Conservation (phyloP, 2,888 invertebrate genomes). For the Steromphala cineraria region DNA sequence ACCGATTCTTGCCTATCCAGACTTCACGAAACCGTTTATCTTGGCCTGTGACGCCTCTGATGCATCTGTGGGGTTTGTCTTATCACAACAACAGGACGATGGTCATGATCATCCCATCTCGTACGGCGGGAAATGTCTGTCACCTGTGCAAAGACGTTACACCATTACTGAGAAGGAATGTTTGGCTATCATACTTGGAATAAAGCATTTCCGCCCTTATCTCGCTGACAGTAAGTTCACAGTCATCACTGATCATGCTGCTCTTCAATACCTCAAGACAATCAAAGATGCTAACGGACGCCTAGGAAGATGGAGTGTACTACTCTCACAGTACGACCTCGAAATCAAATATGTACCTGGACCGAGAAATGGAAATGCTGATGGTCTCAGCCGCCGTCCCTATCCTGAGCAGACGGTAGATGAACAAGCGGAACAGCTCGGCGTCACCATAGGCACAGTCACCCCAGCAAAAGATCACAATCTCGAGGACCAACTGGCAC, state of each 20-base stretch:
- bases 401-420: background rate
- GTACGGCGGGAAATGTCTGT: conserved; percentile 42
- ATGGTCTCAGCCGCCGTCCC: conserved; percentile 29
- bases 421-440: background rate
- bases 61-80: conserved; percentile 33
- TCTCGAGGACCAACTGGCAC: too few relatives aligned
- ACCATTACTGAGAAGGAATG: conserved; percentile 40
- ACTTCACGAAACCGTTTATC: conserved; percentile 34
- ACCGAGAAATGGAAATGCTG: conserved; percentile 28
- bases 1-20: conserved; percentile 42
- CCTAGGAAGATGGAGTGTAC: conserved; percentile 31
- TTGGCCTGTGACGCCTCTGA: conserved; percentile 37
- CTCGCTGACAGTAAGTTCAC: conserved; percentile 37
- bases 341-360: conserved; percentile 20
- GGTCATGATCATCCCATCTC: conserved; percentile 32
- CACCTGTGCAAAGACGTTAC: conserved; percentile 33
- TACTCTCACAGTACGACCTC: conserved; percentile 20
- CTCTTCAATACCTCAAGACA: conserved; percentile 38
- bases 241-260: conserved; percentile 43
- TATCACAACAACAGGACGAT: conserved; percentile 34
- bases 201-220: conserved; percentile 40
- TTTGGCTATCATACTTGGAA: conserved; percentile 40
- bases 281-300: conserved; percentile 32
- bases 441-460: background rate
- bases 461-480: too few relatives aligned